A percentile compares a stretch with the other conserved stretches of the same genome.
Evolutionary conservation across 2,113 vertebrate species (phyloP).

Genomic region (Ciconia boyciana): DNA sequence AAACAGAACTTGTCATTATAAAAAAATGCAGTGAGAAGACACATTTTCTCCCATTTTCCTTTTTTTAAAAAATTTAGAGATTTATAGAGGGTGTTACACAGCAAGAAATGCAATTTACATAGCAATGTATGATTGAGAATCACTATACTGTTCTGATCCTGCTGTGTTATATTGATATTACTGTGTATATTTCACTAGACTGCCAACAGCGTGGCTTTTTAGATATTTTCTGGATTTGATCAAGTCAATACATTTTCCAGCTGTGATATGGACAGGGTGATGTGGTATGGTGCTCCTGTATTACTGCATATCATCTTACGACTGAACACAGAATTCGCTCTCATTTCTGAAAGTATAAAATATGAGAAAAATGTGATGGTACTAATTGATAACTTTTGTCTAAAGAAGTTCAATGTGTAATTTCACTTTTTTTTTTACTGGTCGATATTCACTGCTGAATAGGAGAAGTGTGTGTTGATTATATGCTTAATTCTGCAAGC

Average conservation of each 20-base stretch:
- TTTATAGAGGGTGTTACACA: slow-evolving; percentile 4
- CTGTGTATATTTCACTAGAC: slow-evolving; percentile 3
- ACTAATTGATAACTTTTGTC: not conserved
- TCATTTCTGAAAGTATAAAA: not conserved
- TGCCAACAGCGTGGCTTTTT: not conserved
- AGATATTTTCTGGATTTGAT: not conserved
- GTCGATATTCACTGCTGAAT: not conserved
- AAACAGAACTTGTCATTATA: not conserved
- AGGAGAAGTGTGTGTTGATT: not conserved
- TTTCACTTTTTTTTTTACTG: not conserved
- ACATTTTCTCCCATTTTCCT: not conserved
- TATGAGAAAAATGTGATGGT: not conserved
- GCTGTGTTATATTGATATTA: slow-evolving; percentile 38
- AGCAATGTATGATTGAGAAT: slow-evolving; percentile 1
- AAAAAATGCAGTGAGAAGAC: not conserved
- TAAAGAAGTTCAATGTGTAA: not conserved
- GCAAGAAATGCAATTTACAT: slow-evolving; percentile 39
- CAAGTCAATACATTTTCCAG: not conserved
- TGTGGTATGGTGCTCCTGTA: not conserved
- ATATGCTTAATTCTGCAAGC: not conserved
- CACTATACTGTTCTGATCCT: not conserved
- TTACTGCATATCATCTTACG: not conserved
- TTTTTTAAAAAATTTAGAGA: not conserved
- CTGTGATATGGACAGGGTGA: not conserved
- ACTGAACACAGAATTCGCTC: not conserved